A percentile compares a stretch with the other conserved stretches of the same genome.
Conservation (phyloP, 2,113 vertebrate genomes). For the Orycteropus afer region DNA sequence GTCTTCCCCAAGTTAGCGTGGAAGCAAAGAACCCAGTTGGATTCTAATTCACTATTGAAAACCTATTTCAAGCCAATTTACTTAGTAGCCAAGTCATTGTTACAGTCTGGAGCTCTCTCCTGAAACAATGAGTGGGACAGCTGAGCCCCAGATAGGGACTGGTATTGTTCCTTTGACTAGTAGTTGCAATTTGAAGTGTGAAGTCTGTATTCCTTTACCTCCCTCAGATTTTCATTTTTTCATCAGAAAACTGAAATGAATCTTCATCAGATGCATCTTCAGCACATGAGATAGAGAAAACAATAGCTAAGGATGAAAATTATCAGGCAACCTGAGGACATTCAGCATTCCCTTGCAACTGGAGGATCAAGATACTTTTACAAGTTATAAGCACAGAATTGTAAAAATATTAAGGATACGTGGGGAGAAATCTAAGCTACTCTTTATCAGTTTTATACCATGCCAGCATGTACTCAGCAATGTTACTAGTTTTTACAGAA, state of each 20-base stretch:
- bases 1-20: not conserved
- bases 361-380: not conserved
- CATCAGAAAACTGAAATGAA: not conserved
- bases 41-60: slow-evolving; percentile 37
- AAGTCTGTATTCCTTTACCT: not conserved
- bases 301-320: not conserved
- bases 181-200: not conserved
- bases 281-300: not conserved
- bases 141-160: not conserved
- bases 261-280: not conserved
- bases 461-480: not conserved
- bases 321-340: not conserved
- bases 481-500: not conserved
- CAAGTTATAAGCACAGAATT: not conserved
- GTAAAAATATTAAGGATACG: not conserved
- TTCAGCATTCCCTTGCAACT: not conserved
- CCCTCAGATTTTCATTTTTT: slow-evolving; percentile 33
- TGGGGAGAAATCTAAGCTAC: slow-evolving; percentile 2
- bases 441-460: not conserved
- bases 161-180: not conserved
- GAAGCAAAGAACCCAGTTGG: not conserved
- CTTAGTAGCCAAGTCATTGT: not conserved
- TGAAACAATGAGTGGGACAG: not conserved
- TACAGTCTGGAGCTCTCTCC: not conserved
- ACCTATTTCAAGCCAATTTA: slow-evolving; percentile 29